Conservation (phyloP, 2,797 vertebrate species). For the Xenops minutus region DNA sequence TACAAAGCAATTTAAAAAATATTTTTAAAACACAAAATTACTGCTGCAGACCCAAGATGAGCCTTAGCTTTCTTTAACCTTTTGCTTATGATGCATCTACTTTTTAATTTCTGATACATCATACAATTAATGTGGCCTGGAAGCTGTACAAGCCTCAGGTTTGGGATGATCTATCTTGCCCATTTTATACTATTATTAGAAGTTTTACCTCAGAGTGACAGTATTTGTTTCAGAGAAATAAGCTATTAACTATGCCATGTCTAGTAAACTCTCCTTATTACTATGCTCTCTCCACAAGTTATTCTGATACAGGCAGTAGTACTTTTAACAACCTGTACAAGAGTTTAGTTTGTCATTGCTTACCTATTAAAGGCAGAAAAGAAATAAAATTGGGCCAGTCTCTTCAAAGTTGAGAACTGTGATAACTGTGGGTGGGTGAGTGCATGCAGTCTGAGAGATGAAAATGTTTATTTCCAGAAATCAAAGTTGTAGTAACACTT, state of each 20-base stretch:
- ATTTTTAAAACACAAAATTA: not conserved
- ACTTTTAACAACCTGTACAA: not conserved
- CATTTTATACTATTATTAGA: not conserved
- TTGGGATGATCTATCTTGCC: not conserved
- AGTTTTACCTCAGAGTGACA: not conserved
- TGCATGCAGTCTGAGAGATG: not conserved
- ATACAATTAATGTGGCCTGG: not conserved
- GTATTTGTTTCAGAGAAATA: not conserved
- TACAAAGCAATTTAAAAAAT: not conserved
- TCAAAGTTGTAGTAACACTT: not conserved
- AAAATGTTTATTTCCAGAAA: not conserved
- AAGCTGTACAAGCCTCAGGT: not conserved
- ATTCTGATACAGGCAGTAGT: not conserved
- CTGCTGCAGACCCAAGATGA: not conserved
- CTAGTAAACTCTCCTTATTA: not conserved
- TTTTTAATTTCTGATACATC: not conserved
- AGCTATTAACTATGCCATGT: not conserved
- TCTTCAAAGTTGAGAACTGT: not conserved
- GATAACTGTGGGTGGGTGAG: not conserved
- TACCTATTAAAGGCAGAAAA: not conserved
- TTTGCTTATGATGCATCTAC: not conserved
- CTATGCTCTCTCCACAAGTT: not conserved
- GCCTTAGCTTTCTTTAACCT: not conserved
- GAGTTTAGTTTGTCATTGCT: not conserved
- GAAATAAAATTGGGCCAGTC: not conserved